Evolutionary conservation across 2,797 vertebrate genomes (phyloP), one percentile per base, ranked within the genome.

Genomic region (Miichthys miiuy): DNA sequence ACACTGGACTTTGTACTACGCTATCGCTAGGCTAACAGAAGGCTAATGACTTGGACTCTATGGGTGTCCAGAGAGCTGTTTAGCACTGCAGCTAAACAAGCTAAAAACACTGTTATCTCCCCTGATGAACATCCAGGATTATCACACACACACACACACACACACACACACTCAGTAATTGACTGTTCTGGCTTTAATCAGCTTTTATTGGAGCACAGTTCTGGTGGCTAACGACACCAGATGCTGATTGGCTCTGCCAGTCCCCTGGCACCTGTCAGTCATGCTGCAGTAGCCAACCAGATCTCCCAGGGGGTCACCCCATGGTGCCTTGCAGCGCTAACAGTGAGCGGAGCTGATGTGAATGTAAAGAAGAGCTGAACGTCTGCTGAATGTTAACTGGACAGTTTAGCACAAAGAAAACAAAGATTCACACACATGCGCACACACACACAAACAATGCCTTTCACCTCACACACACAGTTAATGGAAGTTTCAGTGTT

Each of bases 221-320:
- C 71, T 91, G 67, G 52, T 80, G 57, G 72, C 76, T 85, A 89
- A 89, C 30, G 34, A 79, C 78, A 80, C 38, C 73, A 84, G 79
- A 61, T 87, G 85, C 85, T 85, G 82, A 89, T 89, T 88, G 88
- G 86, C 63, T 88, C 8, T 30, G 72, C 55, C 0, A 16, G 20
- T 88, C 88, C 80, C 88, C 30, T 25, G 80, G n/a, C 82, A 77
- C 79, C 81, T 88, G 87, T 88, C 91, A 87, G 87, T 91, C 81
- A 87, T 25, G 42, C 83, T 75, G 75, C 76, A 77, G 83, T 75
- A 79, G 84, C 86, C 84, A 91, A 81, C 79, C 79, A 78, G 4
- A 27, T 58, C 68, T 62, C 81, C 81, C 73, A 1, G 52, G 69
- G 44, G 82, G 58, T 20, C 57, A n/a, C 9, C 23, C 75, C 84